These are phyloP conservation scores for Sebastes reedi DNA, from an alignment of 2,797 vertebrate species.

Conservation along the genomic window DNA sequence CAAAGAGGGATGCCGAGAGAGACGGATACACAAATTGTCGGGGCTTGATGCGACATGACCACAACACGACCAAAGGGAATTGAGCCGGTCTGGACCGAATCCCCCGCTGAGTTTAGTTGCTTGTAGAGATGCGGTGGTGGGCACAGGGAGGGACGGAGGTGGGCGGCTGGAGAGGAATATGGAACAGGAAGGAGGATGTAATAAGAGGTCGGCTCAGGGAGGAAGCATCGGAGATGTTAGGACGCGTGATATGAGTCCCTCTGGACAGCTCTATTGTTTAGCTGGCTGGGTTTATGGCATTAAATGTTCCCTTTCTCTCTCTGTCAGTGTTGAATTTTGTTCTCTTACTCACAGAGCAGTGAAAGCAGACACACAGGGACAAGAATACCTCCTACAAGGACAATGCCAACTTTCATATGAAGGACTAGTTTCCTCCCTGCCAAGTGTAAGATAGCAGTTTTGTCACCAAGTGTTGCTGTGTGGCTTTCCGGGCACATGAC, in stretches of 20 bases:
- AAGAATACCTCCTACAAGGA: slow-evolving; percentile 29
- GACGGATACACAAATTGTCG: slow-evolving; percentile 5
- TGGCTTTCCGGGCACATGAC: slow-evolving; percentile 9
- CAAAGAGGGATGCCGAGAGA: slow-evolving; percentile 15
- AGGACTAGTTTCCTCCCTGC: slow-evolving; percentile 21
- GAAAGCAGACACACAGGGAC: slow-evolving; percentile 2
- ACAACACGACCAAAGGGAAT: slow-evolving; percentile 26
- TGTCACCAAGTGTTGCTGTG: slow-evolving; percentile 30
- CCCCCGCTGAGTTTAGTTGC: not conserved
- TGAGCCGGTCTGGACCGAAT: not conserved
- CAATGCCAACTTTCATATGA: slow-evolving; percentile 23
- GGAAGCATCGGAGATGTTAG: not conserved
- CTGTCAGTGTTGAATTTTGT: not conserved
- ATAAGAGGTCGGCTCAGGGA: not conserved
- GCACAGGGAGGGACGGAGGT: not conserved
- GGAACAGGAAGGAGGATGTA: not conserved
- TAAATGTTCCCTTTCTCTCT: slow-evolving; percentile 19
- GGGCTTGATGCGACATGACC: slow-evolving; percentile 28
- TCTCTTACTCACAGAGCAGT: slow-evolving; percentile 6
- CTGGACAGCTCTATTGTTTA: slow-evolving; percentile 4
- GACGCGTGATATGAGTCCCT: not conserved
- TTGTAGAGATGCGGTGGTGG: not conserved
- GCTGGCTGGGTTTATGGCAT: not conserved
- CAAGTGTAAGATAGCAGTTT: slow-evolving; percentile 38
- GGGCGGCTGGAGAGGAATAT: not conserved